Conservation (phyloP, 23 tunicate species). For the Phallusia fumigata region DNA sequence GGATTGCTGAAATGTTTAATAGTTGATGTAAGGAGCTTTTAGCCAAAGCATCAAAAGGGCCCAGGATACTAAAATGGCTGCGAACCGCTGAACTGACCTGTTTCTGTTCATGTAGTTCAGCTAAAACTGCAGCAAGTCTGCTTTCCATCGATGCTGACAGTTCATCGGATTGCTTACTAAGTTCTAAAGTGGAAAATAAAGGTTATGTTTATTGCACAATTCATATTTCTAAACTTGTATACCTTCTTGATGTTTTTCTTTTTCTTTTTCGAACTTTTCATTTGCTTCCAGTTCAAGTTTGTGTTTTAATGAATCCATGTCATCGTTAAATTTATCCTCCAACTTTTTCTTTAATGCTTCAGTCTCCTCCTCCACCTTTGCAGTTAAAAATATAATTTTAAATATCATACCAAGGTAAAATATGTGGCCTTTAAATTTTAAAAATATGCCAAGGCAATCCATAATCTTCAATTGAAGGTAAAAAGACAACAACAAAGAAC, state of each 20-base stretch:
- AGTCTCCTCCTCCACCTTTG: constrained; percentile 77
- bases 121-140: constrained; percentile 64
- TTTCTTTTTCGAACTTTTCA: constrained; percentile 21
- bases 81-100: too few species aligned
- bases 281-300: constrained; percentile 43
- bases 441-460: too few species aligned
- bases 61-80: too few species aligned
- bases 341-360: constrained; percentile 28
- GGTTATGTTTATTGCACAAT: not conserved
- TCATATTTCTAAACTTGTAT: not conserved
- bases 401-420: not conserved
- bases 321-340: constrained; percentile 22
- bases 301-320: constrained; percentile 35
- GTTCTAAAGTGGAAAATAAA: constrained; percentile 24
- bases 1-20: not conserved
- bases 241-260: constrained; percentile 48
- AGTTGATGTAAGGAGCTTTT: too few species aligned
- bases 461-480: too few species aligned
- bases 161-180: constrained; percentile 55
- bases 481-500: too few species aligned
- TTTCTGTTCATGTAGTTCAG: constrained; percentile 71
- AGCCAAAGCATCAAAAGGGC: too few species aligned
- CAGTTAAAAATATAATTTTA: not conserved
- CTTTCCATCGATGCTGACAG: constrained; percentile 54
- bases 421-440: too few species aligned